These are phyloP conservation scores for Tachysurus vachellii DNA, from an alignment of 2,113 vertebrate genomes.

Conservation along the genomic window DNA sequence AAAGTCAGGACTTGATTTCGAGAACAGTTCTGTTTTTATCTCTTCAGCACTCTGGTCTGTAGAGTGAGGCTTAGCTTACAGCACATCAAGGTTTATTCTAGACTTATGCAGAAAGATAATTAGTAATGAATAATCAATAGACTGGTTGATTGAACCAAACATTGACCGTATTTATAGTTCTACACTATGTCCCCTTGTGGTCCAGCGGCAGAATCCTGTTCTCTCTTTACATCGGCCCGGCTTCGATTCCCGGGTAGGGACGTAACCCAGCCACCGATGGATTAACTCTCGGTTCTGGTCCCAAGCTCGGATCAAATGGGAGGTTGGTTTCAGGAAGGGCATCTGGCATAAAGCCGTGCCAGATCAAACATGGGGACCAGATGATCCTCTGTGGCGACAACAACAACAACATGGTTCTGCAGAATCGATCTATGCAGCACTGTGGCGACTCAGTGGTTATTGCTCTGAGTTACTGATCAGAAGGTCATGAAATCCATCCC, in stretches of 20 bases:
- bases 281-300: too few relatives aligned
- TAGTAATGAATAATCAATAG: neutral
- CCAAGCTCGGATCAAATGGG: too few relatives aligned
- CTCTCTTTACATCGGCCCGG: too few relatives aligned
- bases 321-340: too few relatives aligned
- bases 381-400: too few relatives aligned
- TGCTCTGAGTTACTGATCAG: neutral
- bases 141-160: neutral
- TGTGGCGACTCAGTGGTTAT: neutral
- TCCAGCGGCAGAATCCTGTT: too few relatives aligned
- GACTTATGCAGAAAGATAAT: neutral
- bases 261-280: too few relatives aligned
- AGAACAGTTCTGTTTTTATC: neutral
- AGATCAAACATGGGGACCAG: too few relatives aligned
- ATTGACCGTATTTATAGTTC: neutral
- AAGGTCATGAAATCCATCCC: neutral
- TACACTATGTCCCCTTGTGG: too few relatives aligned
- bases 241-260: too few relatives aligned
- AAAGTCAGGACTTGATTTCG: neutral
- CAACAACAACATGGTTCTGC: neutral
- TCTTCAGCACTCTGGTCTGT: neutral
- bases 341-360: too few relatives aligned
- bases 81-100: neutral
- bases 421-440: neutral
- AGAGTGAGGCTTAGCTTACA: neutral